phyloP scores from a whole-genome alignment of 2,797 vertebrate genomes.

The Enteromius treurensis region DNA sequence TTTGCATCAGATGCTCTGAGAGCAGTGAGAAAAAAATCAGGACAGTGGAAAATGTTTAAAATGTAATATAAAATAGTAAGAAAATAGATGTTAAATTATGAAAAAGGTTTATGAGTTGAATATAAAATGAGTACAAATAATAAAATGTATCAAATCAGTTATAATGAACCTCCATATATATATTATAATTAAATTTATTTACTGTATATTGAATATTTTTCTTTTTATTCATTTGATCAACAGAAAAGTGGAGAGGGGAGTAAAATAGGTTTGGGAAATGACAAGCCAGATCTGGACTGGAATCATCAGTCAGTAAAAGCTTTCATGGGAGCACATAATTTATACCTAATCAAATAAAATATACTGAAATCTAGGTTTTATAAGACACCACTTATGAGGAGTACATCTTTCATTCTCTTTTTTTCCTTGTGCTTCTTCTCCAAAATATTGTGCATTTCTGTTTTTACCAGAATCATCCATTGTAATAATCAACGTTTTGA shows the following conservation, averaged over 20 bases:
- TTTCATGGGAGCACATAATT: background rate
- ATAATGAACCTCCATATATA: background rate
- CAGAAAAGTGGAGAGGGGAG: background rate
- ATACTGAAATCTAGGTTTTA: slow-evolving; percentile 4
- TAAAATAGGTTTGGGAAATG: background rate
- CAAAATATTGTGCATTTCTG: background rate
- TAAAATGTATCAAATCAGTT: background rate
- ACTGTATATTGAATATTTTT: background rate
- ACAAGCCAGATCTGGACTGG: background rate
- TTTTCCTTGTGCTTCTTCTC: background rate
- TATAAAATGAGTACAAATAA: background rate
- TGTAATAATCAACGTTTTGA: background rate
- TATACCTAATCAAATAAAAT: background rate
- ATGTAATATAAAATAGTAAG: background rate
- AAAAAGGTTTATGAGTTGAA: background rate
- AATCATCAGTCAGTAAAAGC: background rate
- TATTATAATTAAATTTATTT: background rate
- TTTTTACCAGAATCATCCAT: background rate
- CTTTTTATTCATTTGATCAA: background rate
- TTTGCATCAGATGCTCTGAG: slow-evolving; percentile 20
- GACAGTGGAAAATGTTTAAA: background rate
- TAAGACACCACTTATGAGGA: background rate
- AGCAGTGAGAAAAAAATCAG: slow-evolving; percentile 19
- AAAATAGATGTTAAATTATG: background rate
- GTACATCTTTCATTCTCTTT: background rate